These are phyloP conservation scores for Grantiella picta DNA, from an alignment of 2,113 vertebrate genomes.

Conservation along the genomic window DNA sequence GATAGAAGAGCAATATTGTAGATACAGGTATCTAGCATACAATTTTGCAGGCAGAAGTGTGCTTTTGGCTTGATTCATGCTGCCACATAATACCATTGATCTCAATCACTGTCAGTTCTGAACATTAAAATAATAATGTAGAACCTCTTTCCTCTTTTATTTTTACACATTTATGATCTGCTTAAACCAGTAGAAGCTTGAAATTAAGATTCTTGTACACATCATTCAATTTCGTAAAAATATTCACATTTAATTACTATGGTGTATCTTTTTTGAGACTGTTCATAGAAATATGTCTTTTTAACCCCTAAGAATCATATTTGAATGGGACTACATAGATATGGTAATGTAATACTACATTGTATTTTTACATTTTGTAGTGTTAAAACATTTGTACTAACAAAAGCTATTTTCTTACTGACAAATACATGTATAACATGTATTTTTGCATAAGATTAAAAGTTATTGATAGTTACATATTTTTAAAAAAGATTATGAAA, in stretches of 20 bases:
- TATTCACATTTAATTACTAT: neutral
- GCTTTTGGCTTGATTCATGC: constrained; percentile 32
- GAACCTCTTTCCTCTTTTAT: neutral
- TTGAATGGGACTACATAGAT: neutral
- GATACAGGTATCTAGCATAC: neutral
- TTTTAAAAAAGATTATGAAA: neutral
- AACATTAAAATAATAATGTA: constrained; percentile 35
- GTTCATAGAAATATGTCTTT: neutral
- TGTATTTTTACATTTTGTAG: neutral
- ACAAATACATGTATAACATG: neutral
- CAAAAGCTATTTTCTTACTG: neutral
- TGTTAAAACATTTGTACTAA: neutral
- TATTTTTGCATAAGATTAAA: neutral
- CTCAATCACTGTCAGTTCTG: constrained; percentile 50
- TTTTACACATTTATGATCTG: neutral
- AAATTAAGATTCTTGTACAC: neutral
- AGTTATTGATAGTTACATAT: neutral
- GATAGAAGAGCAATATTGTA: neutral
- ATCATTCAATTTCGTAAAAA: constrained; percentile 6
- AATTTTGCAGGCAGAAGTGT: neutral
- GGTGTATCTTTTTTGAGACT: neutral
- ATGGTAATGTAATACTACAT: neutral
- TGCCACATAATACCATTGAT: constrained; percentile 30
- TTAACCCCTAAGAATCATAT: neutral
- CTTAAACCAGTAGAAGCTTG: neutral